Evolutionary conservation across 2,113 vertebrate species (phyloP).

Genomic region (Nycticebus coucang): DNA sequence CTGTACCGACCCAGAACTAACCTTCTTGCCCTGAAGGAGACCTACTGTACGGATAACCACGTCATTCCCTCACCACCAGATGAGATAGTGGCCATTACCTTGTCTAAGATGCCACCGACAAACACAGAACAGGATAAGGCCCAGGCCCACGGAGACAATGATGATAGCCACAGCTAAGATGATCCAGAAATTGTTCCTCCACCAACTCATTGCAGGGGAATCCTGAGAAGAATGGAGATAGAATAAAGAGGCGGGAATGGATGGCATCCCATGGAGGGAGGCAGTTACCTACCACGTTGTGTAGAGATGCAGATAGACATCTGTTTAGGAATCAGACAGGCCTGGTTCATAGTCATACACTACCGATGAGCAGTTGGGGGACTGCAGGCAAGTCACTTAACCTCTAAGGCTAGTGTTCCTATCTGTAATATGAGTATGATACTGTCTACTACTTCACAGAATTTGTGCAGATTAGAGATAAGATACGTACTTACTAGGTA

Average conservation of each 20-base stretch:
- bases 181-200: slow-evolving; percentile 70
- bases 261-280: too few relatives aligned
- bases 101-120: slow-evolving; percentile 51
- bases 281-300: neutral
- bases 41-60: neutral
- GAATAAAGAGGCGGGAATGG: neutral
- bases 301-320: neutral
- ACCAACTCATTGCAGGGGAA: slow-evolving; percentile 46
- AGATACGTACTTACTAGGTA: neutral
- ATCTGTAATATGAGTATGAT: neutral
- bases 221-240: slow-evolving; percentile 42
- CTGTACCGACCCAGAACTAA: neutral
- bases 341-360: neutral
- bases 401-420: neutral
- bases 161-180: slow-evolving; percentile 68
- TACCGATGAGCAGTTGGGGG: neutral
- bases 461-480: neutral
- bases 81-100: slow-evolving; percentile 47
- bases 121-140: slow-evolving; percentile 60
- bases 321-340: neutral
- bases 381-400: neutral
- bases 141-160: slow-evolving; percentile 44
- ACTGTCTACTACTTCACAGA: neutral
- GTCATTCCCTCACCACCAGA: neutral
- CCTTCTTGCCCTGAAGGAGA: neutral